A percentile compares a stretch with the other conserved stretches of the same genome.
Evolutionary conservation across 1,140 invertebrate species (phyloP).

Genomic region (Drosophila azteca): DNA sequence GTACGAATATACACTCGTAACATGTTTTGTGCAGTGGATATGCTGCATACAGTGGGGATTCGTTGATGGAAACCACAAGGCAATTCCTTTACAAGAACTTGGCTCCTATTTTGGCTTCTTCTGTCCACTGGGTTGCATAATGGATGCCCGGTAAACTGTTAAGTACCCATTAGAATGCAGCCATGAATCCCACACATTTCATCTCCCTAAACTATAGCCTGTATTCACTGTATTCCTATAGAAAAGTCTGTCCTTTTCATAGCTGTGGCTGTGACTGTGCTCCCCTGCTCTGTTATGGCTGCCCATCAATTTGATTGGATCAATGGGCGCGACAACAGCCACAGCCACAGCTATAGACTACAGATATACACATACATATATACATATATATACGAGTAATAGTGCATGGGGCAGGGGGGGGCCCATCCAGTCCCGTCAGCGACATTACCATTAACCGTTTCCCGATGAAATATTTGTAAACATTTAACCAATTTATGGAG

Average conservation of each 20-base stretch:
- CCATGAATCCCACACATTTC: too few species aligned
- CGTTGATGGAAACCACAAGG: too few species aligned
- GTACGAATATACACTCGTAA: conserved; percentile 3
- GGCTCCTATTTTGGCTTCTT: too few species aligned
- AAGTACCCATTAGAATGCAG: too few species aligned
- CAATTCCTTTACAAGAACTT: too few species aligned
- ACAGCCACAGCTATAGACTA: conserved; percentile 49
- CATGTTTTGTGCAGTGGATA: conserved; percentile 21
- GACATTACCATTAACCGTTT: conserved; percentile 38
- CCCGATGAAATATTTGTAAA: conserved; percentile 77
- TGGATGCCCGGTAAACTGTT: too few species aligned
- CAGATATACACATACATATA: conserved; percentile 18
- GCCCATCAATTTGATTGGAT: conserved; percentile 78
- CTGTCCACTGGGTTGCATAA: too few species aligned
- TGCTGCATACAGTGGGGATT: conserved; percentile 25
- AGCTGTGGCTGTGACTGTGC: conserved; percentile 1
- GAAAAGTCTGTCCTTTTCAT: conserved; percentile 58
- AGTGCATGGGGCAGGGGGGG: conserved; percentile 10
- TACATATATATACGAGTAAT: conserved; percentile 16
- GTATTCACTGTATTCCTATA: conserved; percentile 50
- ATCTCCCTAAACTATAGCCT: neutral
- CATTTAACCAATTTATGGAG: conserved; percentile 79
- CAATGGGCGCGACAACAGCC: conserved; percentile 71
- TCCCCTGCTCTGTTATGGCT: conserved; percentile 64
- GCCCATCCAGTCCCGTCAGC: conserved; percentile 4